Evolutionary conservation across 2,113 vertebrate genomes (phyloP).

Genomic region (Grallaria varia): DNA sequence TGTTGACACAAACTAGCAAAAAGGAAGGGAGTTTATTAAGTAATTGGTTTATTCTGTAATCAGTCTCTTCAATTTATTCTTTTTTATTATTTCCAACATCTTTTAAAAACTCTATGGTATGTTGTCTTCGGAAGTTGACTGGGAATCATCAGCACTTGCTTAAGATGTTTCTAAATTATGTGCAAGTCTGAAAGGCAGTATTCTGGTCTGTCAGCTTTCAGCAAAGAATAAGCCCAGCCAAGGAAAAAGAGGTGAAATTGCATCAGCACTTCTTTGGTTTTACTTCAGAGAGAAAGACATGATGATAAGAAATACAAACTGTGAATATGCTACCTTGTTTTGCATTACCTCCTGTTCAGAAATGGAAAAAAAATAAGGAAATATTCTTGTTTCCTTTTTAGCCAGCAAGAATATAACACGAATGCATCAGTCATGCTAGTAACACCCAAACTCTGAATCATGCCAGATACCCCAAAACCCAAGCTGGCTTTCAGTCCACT

Average conservation of each 20-base stretch:
- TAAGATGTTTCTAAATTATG: neutral
- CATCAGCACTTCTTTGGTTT: neutral
- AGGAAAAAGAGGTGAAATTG: neutral
- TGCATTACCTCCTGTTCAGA: neutral
- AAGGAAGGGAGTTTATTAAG: neutral
- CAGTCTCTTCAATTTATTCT: neutral
- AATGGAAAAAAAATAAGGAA: neutral
- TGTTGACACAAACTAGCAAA: accelerated
- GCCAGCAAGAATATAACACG: neutral
- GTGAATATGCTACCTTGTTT: neutral
- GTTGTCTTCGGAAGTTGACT: neutral
- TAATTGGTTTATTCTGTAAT: neutral
- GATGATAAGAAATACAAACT: neutral
- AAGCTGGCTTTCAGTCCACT: neutral
- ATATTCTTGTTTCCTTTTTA: neutral
- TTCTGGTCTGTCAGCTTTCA: neutral
- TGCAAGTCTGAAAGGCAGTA: neutral
- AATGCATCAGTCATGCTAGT: neutral
- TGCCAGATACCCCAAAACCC: neutral
- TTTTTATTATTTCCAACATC: neutral
- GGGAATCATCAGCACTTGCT: neutral
- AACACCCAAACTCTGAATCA: neutral
- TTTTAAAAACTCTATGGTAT: neutral
- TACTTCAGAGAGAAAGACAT: neutral
- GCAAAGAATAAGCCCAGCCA: neutral